Conservation (phyloP, 2,888 invertebrate genomes). For the Nemotelus pantherinus region DNA sequence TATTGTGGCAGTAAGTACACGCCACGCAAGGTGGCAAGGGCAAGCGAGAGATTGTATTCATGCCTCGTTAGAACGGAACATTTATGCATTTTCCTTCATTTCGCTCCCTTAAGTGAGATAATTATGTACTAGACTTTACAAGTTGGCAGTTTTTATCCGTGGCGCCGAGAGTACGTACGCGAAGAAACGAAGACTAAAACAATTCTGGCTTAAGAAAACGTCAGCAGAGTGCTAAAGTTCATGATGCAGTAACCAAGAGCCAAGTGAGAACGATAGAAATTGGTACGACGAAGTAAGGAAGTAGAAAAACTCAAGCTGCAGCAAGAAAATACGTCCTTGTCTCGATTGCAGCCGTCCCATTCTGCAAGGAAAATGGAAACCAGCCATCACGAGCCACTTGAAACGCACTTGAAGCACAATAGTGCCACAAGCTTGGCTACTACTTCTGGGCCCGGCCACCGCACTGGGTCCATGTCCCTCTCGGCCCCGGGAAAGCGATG, state of each 20-base stretch:
- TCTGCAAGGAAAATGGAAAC: conserved; percentile 32
- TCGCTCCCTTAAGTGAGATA: conserved; percentile 32
- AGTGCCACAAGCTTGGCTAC: conserved; percentile 24
- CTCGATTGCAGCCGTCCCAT: conserved; percentile 27
- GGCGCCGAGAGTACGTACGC: neutral
- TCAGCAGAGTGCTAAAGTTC: conserved; percentile 37
- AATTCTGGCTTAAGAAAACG: neutral
- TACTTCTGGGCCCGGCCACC: neutral
- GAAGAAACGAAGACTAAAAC: conserved; percentile 12
- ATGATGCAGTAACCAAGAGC: neutral
- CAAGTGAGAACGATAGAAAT: neutral
- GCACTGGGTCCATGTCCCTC: too few relatives aligned
- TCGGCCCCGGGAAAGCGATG: too few relatives aligned
- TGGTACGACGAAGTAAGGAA: neutral
- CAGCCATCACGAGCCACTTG: conserved; percentile 24
- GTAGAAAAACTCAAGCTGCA: neutral
- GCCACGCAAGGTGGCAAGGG: neutral
- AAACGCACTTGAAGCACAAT: conserved; percentile 33
- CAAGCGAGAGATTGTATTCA: conserved; percentile 10
- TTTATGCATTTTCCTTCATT: conserved; percentile 27
- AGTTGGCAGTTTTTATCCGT: neutral
- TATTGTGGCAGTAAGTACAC: neutral
- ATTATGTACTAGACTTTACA: conserved; percentile 31
- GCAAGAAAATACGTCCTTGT: conserved; percentile 30
- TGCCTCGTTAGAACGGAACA: neutral